Evolutionary conservation across 2,113 vertebrate species (phyloP).

Genomic region (Rattus rattus): DNA sequence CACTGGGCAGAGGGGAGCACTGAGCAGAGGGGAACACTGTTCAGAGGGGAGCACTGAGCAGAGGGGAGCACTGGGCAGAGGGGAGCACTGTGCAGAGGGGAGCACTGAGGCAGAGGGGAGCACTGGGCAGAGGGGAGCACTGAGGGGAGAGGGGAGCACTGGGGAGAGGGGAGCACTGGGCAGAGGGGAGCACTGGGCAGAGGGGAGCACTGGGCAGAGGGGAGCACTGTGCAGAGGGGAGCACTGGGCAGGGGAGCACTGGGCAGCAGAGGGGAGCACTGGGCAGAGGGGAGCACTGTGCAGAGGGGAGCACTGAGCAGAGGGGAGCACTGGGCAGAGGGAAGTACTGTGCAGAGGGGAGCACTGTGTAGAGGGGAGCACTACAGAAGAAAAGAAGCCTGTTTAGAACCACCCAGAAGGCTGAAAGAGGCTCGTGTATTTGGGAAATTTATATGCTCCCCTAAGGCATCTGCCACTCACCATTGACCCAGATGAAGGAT

Average conservation of each 20-base stretch:
- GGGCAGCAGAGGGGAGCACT: neutral
- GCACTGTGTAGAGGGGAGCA: neutral
- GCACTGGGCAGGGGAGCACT: too few species aligned
- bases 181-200: neutral
- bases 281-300: neutral
- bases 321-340: neutral
- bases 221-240: too few species aligned
- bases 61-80: neutral
- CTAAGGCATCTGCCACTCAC: neutral
- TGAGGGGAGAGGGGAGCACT: neutral
- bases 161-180: neutral
- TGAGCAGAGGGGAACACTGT: neutral
- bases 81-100: neutral
- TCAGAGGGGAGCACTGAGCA: neutral
- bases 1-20: neutral
- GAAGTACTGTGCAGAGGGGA: neutral
- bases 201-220: neutral
- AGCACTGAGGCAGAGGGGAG: too few species aligned
- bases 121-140: neutral
- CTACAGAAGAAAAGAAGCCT: constrained; percentile 17
- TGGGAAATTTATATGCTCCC: neutral
- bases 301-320: neutral
- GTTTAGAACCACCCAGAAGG: constrained; percentile 9
- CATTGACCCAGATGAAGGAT: neutral
- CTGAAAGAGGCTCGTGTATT: neutral